Evolutionary conservation across 2,797 vertebrate species (phyloP), one percentile per base, ranked within the genome.

Genomic region (Hypotaenidia okinawae): DNA sequence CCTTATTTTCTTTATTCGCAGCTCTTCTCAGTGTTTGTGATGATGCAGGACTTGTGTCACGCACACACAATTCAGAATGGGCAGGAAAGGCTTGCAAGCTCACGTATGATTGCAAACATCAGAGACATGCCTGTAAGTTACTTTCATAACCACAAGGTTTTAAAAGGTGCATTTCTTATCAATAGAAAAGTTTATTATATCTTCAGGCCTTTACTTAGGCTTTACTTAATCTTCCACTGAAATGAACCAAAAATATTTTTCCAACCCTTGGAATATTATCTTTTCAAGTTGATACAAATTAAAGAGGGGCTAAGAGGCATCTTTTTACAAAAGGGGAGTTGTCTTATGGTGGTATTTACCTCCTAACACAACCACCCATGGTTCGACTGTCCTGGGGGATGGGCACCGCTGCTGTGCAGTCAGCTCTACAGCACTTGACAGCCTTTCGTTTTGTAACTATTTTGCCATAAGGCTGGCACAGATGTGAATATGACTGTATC

Each of bases 41-140:
- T 1, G 8, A 30, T 43, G 49, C 63, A 16, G 33, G 39, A 32
- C 45, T 87, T 18, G 30, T 13, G 66, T 13, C 25, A 61, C 63
- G 35, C 57, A 8, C 1, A 0, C 14, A 52, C 28, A 39, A 30
- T 45, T 58, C 77, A 58, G 75, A 59, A 67, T 9, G 28, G 54
- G 49, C 49, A 43, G 16, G 59, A n/a, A 74, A 87, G 28, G 22
- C 15, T 74, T 39, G 54, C 19, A 61, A 41, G 16, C 32, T 85
- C 51, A 64, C 11, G 0, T 25, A 15, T 1, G 9, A 24, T 0
- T 76, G 39, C n/a, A 77, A 84, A 74, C 0, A 0, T 27, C 14
- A 57, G 28, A 59, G 37, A 41, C 0, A 1, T 2, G 9, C 25
- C 63, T 64, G 63, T 16, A 17, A 61, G 11, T 15, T 15, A 57